A percentile compares a stretch with the other conserved stretches of the same genome.
phyloP scores from a whole-genome alignment of 2,113 vertebrate genomes.

The Entelurus aequoreus region DNA sequence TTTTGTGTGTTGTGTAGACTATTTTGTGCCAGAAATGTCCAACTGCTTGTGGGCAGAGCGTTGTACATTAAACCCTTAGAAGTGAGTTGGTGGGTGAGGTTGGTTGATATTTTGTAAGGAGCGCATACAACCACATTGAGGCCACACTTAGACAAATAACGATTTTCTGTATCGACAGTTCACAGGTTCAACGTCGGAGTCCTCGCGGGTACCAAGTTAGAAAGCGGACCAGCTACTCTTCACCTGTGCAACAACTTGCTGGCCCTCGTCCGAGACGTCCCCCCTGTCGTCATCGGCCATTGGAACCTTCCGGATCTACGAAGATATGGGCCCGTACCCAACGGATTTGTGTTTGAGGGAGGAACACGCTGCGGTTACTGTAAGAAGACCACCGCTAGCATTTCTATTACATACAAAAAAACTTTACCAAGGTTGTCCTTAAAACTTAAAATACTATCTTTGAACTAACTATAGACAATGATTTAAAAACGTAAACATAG shows the following conservation, averaged over 20 bases:
- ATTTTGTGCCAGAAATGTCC: conserved; percentile 38
- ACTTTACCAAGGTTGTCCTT: too few species aligned
- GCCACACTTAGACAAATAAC: not conserved
- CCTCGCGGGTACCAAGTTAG: conserved; percentile 88
- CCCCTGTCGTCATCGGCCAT: conserved; percentile 81
- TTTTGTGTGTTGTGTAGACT: conserved; percentile 4
- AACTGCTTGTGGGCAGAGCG: conserved; percentile 16
- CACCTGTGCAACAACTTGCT: conserved; percentile 92
- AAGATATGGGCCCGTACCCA: conserved; percentile 87
- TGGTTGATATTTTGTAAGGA: conserved; percentile 15
- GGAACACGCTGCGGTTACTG: conserved; percentile 95
- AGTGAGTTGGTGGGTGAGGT: conserved; percentile 30
- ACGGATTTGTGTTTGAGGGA: conserved; percentile 95
- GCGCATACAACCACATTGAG: not conserved
- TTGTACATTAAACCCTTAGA: conserved; percentile 13
- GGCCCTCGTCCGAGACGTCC: conserved; percentile 80
- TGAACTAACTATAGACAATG: too few species aligned
- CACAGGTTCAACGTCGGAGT: conserved; percentile 89
- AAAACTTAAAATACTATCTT: too few species aligned
- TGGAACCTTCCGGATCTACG: conserved; percentile 94
- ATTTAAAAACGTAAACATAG: too few species aligned
- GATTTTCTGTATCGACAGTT: conserved; percentile 66
- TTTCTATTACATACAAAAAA: too few species aligned
- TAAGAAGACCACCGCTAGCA: conserved; percentile 68
- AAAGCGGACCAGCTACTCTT: conserved; percentile 86